Base-by-base conservation (phyloP, 1,140 invertebrate species). In the Papilio aristodemus region DNA sequence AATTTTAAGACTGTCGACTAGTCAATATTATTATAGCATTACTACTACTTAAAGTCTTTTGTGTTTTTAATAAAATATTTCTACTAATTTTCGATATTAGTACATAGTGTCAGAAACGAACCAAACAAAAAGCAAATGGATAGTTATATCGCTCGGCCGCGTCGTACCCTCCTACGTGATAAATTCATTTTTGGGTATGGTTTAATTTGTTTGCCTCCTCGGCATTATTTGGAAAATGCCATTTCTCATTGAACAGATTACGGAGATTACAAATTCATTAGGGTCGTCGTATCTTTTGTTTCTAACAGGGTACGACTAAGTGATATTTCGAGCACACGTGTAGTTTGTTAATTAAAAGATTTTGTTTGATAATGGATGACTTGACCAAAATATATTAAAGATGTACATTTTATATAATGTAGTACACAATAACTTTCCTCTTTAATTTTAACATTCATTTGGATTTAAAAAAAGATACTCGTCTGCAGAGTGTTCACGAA, bases 201-300 rank as follows among this genome's bases (percentile, higher is more conserved):
- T 86, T 91, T 91, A 90, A 90, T 90, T 89, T 89, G 87, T 88
- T 87, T 87, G 78, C 84, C 79, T 78, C 77, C 77, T 74, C 78
- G 75, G 73, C 75, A 84, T 81, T 85, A 87, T 88, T 89, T 76
- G 81, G 82, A 83, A 88, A 88, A 86, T 78, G 82, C 86, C 83
- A 87, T 91, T 84, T 86, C 87, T 91, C 89, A 89, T 86, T 88
- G 86, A 89, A 89, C 83, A 88, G 89, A 91, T 91, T 89, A 89
- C 81, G 54, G 81, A 87, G 87, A 89, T 91, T 91, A 89, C 85
- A 79, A 89, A 89, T 91, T 91, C 87, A 91, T 91, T 89, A 87
- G 87, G 87, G 87, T 76, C 71, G 74, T 76, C 75, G 78, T 90
- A 87, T 88, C 86, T 88, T 87, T 87, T 86, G 83, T 83, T 81